Evolutionary conservation across 2,888 invertebrate species (phyloP).

Genomic region (Noctua pronuba): DNA sequence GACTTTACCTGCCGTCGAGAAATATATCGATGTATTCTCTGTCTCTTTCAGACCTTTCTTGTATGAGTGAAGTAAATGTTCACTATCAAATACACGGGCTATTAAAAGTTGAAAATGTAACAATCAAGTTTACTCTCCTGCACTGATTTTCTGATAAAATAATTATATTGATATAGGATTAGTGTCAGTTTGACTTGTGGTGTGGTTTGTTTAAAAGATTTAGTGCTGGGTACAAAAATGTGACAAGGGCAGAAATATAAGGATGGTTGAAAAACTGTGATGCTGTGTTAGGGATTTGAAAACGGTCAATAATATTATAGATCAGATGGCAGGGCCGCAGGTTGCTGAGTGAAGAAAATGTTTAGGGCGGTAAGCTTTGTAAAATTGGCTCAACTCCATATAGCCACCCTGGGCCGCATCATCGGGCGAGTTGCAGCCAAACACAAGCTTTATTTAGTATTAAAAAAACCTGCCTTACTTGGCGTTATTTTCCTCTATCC

Average conservation of each 20-base stretch:
- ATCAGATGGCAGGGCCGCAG: not conserved
- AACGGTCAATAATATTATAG: not conserved
- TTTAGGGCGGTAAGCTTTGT: constrained; percentile 26
- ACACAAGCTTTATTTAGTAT: no score
- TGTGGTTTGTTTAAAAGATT: not conserved
- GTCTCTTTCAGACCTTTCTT: not conserved
- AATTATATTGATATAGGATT: no score
- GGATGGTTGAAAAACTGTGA: not conserved
- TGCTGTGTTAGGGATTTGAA: not conserved
- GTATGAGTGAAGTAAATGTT: not conserved
- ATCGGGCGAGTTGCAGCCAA: no score
- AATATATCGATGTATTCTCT: not conserved
- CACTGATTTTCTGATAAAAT: no score
- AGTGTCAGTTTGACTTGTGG: not conserved
- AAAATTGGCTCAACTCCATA: not conserved
- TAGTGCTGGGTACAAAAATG: not conserved
- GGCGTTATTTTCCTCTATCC: no score
- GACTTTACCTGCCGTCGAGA: no score
- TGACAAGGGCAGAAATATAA: not conserved
- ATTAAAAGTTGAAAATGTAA: constrained; percentile 30
- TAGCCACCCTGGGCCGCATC: no score
- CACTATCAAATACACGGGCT: not conserved
- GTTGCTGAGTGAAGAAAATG: constrained; percentile 20
- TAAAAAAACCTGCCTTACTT: no score
- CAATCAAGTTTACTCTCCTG: constrained; percentile 2